These are phyloP conservation scores for Ciconia nigra DNA, from an alignment of 2,797 vertebrate species.

Conservation along the genomic window DNA sequence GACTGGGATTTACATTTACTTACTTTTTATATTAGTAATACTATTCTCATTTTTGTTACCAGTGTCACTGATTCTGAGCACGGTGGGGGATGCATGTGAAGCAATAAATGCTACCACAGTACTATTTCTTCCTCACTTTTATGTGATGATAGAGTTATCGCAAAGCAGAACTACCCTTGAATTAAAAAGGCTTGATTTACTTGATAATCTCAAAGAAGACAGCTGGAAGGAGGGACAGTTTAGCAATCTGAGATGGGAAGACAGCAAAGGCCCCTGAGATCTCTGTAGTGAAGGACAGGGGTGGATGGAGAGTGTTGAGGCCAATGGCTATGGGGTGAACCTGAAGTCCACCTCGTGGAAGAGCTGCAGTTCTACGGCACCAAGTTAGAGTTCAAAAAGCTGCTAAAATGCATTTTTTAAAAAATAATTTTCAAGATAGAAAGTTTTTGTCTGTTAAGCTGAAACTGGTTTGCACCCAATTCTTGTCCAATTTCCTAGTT, in stretches of 20 bases:
- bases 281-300: background rate
- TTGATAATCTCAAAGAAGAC: background rate
- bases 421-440: background rate
- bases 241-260: background rate
- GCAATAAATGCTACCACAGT: background rate
- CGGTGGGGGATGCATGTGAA: background rate
- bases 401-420: background rate
- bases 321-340: background rate
- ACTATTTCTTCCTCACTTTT: background rate
- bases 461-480: background rate
- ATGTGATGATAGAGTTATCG: background rate
- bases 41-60: background rate
- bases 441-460: background rate
- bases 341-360: background rate
- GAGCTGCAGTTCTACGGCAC: background rate
- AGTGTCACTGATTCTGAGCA: background rate
- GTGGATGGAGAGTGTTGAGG: background rate
- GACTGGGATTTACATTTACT: background rate
- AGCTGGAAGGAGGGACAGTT: background rate
- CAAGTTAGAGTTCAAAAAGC: background rate
- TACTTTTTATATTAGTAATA: background rate
- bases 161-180: background rate
- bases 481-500: background rate
- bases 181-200: background rate
- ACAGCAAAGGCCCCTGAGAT: background rate